Base-by-base conservation (phyloP, 2,113 vertebrate species). In the Melanocharis versteri region DNA sequence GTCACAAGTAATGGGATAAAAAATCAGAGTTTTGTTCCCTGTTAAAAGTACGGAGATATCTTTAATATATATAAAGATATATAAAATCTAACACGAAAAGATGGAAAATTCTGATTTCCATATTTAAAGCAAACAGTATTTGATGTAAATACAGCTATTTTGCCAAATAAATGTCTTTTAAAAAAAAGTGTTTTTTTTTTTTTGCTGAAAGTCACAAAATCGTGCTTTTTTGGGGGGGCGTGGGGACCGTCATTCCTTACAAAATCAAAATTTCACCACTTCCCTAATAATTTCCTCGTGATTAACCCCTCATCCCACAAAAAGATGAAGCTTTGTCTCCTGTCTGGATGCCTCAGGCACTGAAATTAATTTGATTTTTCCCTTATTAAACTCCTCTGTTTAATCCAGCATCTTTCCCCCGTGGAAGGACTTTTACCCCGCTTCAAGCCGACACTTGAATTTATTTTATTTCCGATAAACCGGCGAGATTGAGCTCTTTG, bases 401-500 rank as follows among this genome's bases (percentile, higher is more conserved):
- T n/a, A n/a, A 93, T 44, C 56, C 45, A 64, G 58, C n/a, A 7
- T 28, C 42, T 81, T 28, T 87, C 66, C 4, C 54, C 45, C 45
- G 4, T 70, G 42, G 80, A 92, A 87, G 80, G 70, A 45, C 60
- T 91, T 94, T 50, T 77, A 69, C 64, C n/a, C 83, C 40, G 6
- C 72, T 91, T 96, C 89, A 94, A 94, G 91, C 72, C 87, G 81
- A 45, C 47, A 21, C 89, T 68, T 94, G 93, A 93, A 84, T 37
- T 51, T 8, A 6, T 83, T 83, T 61, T 16, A 24, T 51, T 93
- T 77, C 72, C 81, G 95, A 95, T 95, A 89, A 97, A 91, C 76
- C 13, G 17, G 39, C 66, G 54, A 95, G 80, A 95, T 78, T 37
- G 87, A 95, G 65, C 73, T 66, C 93, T 97, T 95, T 96, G 90